Evolutionary conservation across 2,888 invertebrate species (phyloP).

Genomic region (Amphipoea lucens): DNA sequence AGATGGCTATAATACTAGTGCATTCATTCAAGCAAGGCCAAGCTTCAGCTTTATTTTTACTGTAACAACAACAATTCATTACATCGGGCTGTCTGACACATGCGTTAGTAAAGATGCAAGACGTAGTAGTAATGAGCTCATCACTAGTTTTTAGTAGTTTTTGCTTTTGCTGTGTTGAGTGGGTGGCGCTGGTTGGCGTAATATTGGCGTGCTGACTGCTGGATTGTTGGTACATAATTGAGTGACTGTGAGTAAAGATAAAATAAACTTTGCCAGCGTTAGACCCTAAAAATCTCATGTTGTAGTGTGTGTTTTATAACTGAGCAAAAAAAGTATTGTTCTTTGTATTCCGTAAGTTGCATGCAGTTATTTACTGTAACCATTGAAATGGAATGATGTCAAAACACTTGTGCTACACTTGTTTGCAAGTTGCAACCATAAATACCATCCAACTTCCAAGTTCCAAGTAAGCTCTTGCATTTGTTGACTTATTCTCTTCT

Average conservation of each 20-base stretch:
- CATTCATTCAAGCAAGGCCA: too few relatives aligned
- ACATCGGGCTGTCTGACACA: too few relatives aligned
- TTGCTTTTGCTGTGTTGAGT: not conserved
- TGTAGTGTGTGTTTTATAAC: constrained; percentile 14
- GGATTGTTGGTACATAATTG: constrained; percentile 27
- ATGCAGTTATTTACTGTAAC: constrained; percentile 24
- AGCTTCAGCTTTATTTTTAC: too few relatives aligned
- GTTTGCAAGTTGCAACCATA: constrained; percentile 40
- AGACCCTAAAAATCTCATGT: not conserved
- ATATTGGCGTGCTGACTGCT: constrained; percentile 28
- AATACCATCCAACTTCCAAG: constrained; percentile 21
- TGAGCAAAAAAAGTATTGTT: constrained; percentile 9
- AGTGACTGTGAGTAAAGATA: constrained; percentile 47
- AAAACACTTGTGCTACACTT: constrained; percentile 53
- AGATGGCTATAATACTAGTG: too few relatives aligned
- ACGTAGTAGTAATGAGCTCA: too few relatives aligned
- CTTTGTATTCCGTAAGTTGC: constrained; percentile 33
- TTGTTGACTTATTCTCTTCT: constrained; percentile 16
- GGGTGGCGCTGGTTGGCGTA: constrained; percentile 28
- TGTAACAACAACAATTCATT: too few relatives aligned
- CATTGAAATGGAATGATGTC: constrained; percentile 50
- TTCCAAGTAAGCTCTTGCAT: constrained; percentile 35
- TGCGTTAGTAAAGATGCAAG: too few relatives aligned
- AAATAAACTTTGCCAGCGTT: constrained; percentile 15
- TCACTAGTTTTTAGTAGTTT: too few relatives aligned